phyloP scores from a whole-genome alignment of 2,797 vertebrate species.

The Dendrocincla tyrannina region DNA sequence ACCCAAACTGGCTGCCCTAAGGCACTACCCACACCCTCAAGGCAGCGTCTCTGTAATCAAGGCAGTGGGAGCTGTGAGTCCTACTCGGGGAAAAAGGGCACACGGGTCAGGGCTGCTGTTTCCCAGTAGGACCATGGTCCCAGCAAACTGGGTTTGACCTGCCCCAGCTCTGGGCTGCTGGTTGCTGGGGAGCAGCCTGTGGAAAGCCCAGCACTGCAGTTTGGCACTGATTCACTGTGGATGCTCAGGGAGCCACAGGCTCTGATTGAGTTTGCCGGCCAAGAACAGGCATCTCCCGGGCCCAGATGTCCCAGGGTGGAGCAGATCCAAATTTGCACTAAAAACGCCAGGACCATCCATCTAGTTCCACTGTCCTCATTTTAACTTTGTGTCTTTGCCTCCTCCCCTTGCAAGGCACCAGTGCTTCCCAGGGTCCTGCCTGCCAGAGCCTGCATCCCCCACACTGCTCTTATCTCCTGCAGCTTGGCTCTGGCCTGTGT shows the following conservation, averaged over 20 bases:
- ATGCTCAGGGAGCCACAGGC: neutral
- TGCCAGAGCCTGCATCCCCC: neutral
- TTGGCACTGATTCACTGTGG: neutral
- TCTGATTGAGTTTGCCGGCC: neutral
- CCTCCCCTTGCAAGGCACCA: neutral
- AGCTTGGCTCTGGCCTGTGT: neutral
- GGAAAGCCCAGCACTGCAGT: neutral
- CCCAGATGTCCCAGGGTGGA: neutral
- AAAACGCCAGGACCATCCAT: neutral
- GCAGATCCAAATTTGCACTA: neutral
- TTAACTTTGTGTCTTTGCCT: neutral
- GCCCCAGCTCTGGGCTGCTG: neutral
- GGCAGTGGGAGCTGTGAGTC: neutral
- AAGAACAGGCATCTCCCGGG: neutral
- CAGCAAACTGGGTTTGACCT: neutral
- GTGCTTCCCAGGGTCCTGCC: neutral
- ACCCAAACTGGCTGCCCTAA: neutral
- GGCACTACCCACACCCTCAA: neutral
- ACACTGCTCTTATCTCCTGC: rapidly evolving
- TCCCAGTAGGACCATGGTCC: neutral
- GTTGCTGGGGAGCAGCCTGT: neutral
- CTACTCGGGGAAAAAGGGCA: neutral
- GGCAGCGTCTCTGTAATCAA: neutral
- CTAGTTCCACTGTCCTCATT: neutral
- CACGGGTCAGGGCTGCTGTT: neutral